Evolutionary conservation across 1,140 invertebrate genomes (phyloP).

Genomic region (Zeugodacus cucurbitae): DNA sequence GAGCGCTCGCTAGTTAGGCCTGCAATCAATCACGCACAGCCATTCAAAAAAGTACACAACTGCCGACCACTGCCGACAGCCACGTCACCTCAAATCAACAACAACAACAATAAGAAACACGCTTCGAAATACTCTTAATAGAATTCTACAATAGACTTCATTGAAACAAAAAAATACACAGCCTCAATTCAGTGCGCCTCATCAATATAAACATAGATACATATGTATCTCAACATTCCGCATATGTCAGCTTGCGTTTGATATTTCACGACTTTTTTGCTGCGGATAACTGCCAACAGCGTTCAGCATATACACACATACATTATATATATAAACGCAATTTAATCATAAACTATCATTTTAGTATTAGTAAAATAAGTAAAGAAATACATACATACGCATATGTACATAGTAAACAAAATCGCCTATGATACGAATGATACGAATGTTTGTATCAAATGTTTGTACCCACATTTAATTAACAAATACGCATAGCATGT

Average conservation of each 20-base stretch:
- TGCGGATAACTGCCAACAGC: background rate
- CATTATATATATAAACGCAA: background rate
- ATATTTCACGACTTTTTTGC: background rate
- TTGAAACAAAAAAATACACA: background rate
- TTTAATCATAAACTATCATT: background rate
- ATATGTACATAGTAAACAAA: background rate
- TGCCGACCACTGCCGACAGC: background rate
- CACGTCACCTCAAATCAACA: background rate
- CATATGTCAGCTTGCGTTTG: background rate
- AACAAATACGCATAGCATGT: background rate
- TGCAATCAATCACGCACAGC: no score
- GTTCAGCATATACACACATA: background rate
- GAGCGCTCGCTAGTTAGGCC: background rate
- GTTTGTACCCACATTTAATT: conserved; percentile 36
- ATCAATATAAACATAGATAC: background rate
- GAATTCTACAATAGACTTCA: background rate
- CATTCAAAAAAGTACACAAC: background rate
- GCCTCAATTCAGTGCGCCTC: background rate
- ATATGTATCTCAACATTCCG: background rate
- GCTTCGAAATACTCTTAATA: background rate
- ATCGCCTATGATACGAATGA: background rate
- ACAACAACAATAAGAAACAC: background rate
- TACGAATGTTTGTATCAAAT: conserved; percentile 45
- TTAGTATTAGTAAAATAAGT: conserved; percentile 4
- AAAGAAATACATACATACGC: background rate